Evolutionary conservation across 1,140 invertebrate species (phyloP).

Genomic region (Diabrotica virgifera): DNA sequence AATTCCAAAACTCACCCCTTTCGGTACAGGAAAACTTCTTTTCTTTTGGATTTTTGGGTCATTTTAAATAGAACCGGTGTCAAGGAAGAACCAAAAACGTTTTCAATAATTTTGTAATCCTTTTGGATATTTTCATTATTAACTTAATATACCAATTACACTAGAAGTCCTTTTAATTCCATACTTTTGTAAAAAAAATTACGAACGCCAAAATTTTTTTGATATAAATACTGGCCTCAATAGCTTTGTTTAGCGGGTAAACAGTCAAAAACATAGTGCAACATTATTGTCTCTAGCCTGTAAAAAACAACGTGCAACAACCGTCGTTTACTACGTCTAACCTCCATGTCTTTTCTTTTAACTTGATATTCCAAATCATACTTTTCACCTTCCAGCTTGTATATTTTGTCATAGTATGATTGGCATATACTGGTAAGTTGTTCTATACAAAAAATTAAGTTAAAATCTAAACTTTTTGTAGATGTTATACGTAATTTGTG

Average conservation of each 20-base stretch:
- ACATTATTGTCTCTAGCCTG: not conserved
- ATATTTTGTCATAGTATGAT: constrained; percentile 85
- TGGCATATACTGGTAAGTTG: constrained; percentile 77
- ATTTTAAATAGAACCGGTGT: too few species aligned
- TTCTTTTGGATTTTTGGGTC: too few species aligned
- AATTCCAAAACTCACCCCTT: too few species aligned
- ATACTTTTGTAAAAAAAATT: too few species aligned
- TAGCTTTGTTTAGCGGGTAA: not conserved
- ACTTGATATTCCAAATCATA: constrained; percentile 98
- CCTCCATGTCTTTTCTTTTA: constrained; percentile 96
- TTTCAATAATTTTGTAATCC: too few species aligned
- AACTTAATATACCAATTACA: too few species aligned
- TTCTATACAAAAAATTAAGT: constrained; percentile 50
- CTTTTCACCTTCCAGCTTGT: constrained; percentile 88
- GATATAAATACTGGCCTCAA: not conserved
- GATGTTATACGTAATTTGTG: not conserved
- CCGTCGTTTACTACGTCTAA: constrained; percentile 47
- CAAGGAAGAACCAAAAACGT: too few species aligned
- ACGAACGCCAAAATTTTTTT: not conserved
- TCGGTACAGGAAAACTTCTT: too few species aligned
- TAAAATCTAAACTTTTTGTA: not conserved
- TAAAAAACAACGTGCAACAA: constrained; percentile 24
- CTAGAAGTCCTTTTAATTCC: too few species aligned
- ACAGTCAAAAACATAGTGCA: not conserved
- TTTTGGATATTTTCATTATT: too few species aligned